A percentile compares a stretch with the other conserved stretches of the same genome.
phyloP scores from a whole-genome alignment of 1,140 invertebrate species.

The Elymnias hypermnestra region DNA sequence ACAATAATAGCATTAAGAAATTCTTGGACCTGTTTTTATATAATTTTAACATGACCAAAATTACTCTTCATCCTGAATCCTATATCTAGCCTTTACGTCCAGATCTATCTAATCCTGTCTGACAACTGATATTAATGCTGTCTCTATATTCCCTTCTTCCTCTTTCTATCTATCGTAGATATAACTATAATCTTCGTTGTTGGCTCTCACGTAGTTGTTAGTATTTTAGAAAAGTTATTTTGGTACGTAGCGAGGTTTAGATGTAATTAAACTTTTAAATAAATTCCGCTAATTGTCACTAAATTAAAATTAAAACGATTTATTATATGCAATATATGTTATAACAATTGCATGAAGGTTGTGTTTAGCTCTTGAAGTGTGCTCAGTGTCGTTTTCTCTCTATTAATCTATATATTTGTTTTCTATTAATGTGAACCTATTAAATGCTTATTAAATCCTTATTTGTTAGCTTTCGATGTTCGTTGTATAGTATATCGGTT shows the following conservation, averaged over 20 bases:
- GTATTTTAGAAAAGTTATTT: conserved; percentile 63
- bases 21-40: conserved; percentile 38
- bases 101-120: neutral
- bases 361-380: conserved; percentile 48
- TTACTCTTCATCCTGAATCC: conserved; percentile 26
- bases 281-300: conserved; percentile 61
- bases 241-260: conserved; percentile 62
- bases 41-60: conserved; percentile 58
- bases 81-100: conserved; percentile 1
- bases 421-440: conserved; percentile 21
- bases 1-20: conserved; percentile 67
- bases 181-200: conserved; percentile 63
- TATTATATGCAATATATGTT: too few relatives aligned
- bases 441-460: conserved; percentile 47
- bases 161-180: conserved; percentile 51
- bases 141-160: conserved; percentile 26
- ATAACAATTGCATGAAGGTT: conserved; percentile 39
- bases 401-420: conserved; percentile 33
- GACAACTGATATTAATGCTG: conserved; percentile 7
- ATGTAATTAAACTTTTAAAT: conserved; percentile 42
- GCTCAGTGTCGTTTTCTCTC: conserved; percentile 64
- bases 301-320: conserved; percentile 49
- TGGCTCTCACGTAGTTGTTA: conserved; percentile 55
- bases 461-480: conserved; percentile 67
- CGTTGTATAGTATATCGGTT: conserved; percentile 46